Conservation (phyloP, 1,140 invertebrate species). For the Drosophila melanica region DNA sequence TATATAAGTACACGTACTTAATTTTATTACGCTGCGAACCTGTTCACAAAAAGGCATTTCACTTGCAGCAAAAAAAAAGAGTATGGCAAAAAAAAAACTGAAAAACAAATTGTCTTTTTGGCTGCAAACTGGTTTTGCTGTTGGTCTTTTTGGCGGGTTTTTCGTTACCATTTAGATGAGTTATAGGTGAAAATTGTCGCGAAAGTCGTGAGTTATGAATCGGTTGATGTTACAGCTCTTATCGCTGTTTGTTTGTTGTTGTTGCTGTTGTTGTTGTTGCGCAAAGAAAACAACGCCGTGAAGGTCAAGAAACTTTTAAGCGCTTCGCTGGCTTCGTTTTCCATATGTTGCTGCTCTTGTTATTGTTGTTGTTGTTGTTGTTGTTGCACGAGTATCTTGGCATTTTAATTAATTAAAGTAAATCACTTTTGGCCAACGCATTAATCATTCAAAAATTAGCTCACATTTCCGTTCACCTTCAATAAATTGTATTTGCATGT, state of each 20-base stretch:
- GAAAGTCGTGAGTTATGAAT: constrained; percentile 81
- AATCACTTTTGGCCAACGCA: constrained; percentile 67
- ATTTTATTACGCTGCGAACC: constrained; percentile 1
- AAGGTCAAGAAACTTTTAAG: constrained; percentile 77
- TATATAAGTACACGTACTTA: constrained; percentile 3
- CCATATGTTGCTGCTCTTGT: constrained; percentile 16
- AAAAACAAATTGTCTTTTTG: constrained; percentile 5
- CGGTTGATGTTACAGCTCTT: constrained; percentile 38
- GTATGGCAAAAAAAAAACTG: constrained; percentile 3
- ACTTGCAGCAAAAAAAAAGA: constrained; percentile 15
- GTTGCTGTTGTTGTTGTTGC: constrained; percentile 32
- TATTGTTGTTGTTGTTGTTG: constrained; percentile 8
- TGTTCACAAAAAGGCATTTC: constrained; percentile 10
- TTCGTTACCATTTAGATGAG: constrained; percentile 75
- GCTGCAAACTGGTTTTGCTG: constrained; percentile 53
- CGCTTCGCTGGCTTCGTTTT: constrained; percentile 45
- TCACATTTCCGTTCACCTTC: constrained; percentile 79
- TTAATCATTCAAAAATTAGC: constrained; percentile 79
- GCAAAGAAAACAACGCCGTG: constrained; percentile 49
- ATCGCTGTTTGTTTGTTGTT: constrained; percentile 6
- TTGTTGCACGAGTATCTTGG: constrained; percentile 23
- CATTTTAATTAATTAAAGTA: constrained; percentile 74
- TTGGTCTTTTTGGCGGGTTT: constrained; percentile 52
- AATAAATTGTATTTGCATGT: constrained; percentile 74
- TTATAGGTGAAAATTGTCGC: constrained; percentile 82